Evolutionary conservation across 2,797 vertebrate genomes (phyloP).

Genomic region (Knipowitschia caucasica): DNA sequence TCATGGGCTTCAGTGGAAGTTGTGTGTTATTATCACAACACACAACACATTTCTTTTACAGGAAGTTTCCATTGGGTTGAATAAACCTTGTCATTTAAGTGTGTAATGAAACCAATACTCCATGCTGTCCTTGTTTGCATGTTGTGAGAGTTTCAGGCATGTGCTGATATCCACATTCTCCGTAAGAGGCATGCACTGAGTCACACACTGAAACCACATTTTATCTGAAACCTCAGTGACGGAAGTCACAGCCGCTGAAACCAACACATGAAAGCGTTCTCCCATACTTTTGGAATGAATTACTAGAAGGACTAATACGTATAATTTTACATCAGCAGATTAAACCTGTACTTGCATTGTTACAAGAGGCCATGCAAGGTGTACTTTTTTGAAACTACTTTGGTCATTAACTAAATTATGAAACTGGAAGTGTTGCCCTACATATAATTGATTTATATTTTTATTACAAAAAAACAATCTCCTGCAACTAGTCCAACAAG

Average conservation of each 20-base stretch:
- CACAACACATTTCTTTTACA: background rate
- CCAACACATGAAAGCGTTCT: background rate
- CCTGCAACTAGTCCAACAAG: too few species aligned
- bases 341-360: too few species aligned
- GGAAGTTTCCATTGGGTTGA: constrained; percentile 19
- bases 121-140: constrained; percentile 43
- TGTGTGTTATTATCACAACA: too few species aligned
- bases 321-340: too few species aligned
- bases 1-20: background rate
- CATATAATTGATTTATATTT: too few species aligned
- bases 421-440: too few species aligned
- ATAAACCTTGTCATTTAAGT: constrained; percentile 3
- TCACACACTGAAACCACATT: background rate
- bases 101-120: constrained; percentile 43
- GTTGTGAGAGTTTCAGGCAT: constrained; percentile 40
- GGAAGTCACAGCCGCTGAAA: background rate
- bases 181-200: background rate
- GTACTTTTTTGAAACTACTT: too few species aligned
- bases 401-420: too few species aligned
- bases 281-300: background rate
- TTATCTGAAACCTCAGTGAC: background rate
- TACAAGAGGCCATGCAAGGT: too few species aligned
- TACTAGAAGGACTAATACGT: too few species aligned
- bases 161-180: constrained; percentile 2
- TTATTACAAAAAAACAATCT: too few species aligned